Percentiles rank a stretch among this genome's conserved stretches.
Conservation (phyloP, 2,888 invertebrate genomes). For the Cheilosia vulpina region DNA sequence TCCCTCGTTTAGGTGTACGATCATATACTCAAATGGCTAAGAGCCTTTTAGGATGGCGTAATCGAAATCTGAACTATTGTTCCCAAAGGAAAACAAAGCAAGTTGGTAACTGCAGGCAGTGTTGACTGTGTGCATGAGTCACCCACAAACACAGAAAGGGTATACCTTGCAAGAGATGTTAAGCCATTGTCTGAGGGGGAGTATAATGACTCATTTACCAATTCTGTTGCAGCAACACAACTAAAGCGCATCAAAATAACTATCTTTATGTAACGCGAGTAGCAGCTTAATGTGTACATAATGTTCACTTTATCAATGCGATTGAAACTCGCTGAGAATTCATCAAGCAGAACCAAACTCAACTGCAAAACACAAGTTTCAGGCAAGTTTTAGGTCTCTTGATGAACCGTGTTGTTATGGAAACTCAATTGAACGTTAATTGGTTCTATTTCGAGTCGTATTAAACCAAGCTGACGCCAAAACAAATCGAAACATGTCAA, state of each 20-base stretch:
- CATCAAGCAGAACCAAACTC: slow-evolving; percentile 32
- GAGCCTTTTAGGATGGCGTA: too few species aligned
- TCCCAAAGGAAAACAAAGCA: background rate
- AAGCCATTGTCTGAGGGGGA: background rate
- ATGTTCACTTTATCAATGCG: slow-evolving; percentile 22
- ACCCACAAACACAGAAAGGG: background rate
- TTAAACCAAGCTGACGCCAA: background rate
- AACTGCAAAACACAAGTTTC: background rate
- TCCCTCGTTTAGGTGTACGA: too few species aligned
- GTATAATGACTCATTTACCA: slow-evolving; percentile 2
- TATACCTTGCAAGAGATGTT: slow-evolving; percentile 10
- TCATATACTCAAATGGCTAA: too few species aligned
- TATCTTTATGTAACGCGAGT: slow-evolving; percentile 4
- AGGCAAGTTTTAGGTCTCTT: too few species aligned
- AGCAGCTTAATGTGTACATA: background rate
- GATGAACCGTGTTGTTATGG: background rate
- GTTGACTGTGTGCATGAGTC: slow-evolving; percentile 1
- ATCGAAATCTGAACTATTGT: too few species aligned
- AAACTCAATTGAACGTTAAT: slow-evolving; percentile 5
- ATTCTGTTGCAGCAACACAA: background rate
- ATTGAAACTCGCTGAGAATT: slow-evolving; percentile 32
- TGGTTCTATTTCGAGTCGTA: background rate
- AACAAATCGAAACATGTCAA: slow-evolving; percentile 42
- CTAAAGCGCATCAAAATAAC: background rate
- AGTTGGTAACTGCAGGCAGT: background rate